Evolutionary conservation across 2,797 vertebrate genomes (phyloP), one percentile per base, ranked within the genome.

Genomic region (Sebastiscus tertius): DNA sequence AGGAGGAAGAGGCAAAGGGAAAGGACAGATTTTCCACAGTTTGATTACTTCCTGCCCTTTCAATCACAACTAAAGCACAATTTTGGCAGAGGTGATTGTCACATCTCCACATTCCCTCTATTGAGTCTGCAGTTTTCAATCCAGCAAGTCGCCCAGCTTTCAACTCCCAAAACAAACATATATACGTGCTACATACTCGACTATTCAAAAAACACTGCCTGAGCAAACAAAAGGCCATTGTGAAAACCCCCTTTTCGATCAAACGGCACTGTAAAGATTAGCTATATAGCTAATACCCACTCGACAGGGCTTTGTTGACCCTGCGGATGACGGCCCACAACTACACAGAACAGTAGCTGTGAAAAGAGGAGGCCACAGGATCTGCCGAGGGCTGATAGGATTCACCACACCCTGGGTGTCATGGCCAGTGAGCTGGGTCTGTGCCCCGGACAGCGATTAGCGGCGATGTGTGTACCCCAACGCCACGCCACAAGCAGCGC

Each of bases 371-470:
- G 84, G 79, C 68, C 75, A 85, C 80, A 4, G 86, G 70, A 77
- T 91, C 87, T 93, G 91, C 39, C 6, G 77, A 55, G 63, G 75
- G 61, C 81, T 83, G 89, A 93, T 92, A 92, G 85, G 88, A 91
- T 92, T 91, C 89, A 87, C 75, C 81, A 87, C 87, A 80, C 80
- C 84, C 86, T 89, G 89, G 86, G 86, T 89, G 86, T 88, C 84
- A 91, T 75, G 84, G 90, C 73, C 74, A 86, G 79, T 85, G 88
- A 87, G 82, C 84, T 90, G 89, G 87, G 84, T 62, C 87, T 63
- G 65, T 92, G 90, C 92, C 87, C 83, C 70, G 27, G 84, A 87
- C 83, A 72, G 88, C 59, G 90, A 94, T 93, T 93, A 92, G 82
- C 69, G 76, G 58, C 24, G 52, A 85, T 87, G 85, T 89, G 89